Evolutionary conservation across 2,888 invertebrate genomes (phyloP).

Genomic region (Apotomis betuletana): DNA sequence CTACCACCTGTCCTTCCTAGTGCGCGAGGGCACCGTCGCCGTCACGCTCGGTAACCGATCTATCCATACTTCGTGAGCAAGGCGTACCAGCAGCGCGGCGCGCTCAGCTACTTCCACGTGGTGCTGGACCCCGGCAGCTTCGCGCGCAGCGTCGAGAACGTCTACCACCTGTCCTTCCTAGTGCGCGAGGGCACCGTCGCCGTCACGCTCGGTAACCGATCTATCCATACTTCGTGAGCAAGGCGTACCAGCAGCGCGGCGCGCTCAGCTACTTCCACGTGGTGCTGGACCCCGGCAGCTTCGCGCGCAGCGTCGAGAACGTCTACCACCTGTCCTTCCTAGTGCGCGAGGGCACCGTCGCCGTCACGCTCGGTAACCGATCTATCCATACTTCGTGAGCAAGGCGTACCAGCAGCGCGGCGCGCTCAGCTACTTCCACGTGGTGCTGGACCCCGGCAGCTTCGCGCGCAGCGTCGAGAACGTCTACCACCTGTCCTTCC

Average conservation of each 20-base stretch:
- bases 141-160: slow-evolving; percentile 85
- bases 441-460: slow-evolving; percentile 83
- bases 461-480: slow-evolving; percentile 86
- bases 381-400: too few species aligned
- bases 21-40: slow-evolving; percentile 80
- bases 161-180: slow-evolving; percentile 62
- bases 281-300: too few species aligned
- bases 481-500: slow-evolving; percentile 64
- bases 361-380: slow-evolving; percentile 33
- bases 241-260: too few species aligned
- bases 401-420: too few species aligned
- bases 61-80: too few species aligned
- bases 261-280: too few species aligned
- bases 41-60: slow-evolving; percentile 77
- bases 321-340: slow-evolving; percentile 86
- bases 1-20: slow-evolving; percentile 85
- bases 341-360: slow-evolving; percentile 80
- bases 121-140: slow-evolving; percentile 85
- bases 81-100: too few species aligned
- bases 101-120: too few species aligned
- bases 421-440: slow-evolving; percentile 85
- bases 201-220: too few species aligned
- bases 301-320: slow-evolving; percentile 80
- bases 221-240: too few species aligned
- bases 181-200: too few species aligned